Evolutionary conservation across 2,113 vertebrate genomes (phyloP).

Genomic region (Alexandromys fortis): DNA sequence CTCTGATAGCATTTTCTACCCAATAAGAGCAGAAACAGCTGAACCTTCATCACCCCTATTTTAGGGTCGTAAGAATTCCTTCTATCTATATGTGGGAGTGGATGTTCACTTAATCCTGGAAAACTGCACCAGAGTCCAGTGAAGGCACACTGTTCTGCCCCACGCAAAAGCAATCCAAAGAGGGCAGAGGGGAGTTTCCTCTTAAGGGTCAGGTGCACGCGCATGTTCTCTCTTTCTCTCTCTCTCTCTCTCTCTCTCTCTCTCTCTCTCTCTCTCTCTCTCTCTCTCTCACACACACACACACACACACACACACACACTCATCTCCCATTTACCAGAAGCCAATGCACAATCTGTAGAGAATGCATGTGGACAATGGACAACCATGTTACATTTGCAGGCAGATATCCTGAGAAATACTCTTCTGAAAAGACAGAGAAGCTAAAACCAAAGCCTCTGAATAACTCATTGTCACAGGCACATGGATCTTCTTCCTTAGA

Average conservation of each 20-base stretch:
- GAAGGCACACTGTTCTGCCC: slow-evolving; percentile 91
- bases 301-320: too few relatives aligned
- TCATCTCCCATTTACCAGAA: slow-evolving; percentile 89
- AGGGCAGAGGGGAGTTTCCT: slow-evolving; percentile 94
- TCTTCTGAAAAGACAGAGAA: slow-evolving; percentile 80
- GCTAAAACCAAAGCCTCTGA: slow-evolving; percentile 14
- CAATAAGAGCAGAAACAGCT: slow-evolving; percentile 87
- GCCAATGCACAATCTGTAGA: slow-evolving; percentile 90
- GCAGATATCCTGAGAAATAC: slow-evolving; percentile 88
- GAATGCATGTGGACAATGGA: slow-evolving; percentile 92
- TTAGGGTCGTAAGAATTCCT: slow-evolving; percentile 94
- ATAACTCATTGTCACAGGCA: slow-evolving; percentile 32
- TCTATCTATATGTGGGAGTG: slow-evolving; percentile 92
- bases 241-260: too few relatives aligned
- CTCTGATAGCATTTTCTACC: slow-evolving; percentile 93
- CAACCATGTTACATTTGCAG: slow-evolving; percentile 89
- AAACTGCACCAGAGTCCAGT: slow-evolving; percentile 91
- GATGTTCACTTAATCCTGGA: slow-evolving; percentile 93
- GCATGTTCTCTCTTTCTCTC: too few relatives aligned
- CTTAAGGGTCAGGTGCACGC: slow-evolving; percentile 89
- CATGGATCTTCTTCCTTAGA: slow-evolving; percentile 84
- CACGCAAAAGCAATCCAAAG: slow-evolving; percentile 92
- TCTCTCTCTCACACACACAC: too few relatives aligned
- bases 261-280: too few relatives aligned
- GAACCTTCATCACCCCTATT: slow-evolving; percentile 90